Conservation (phyloP, 1,140 invertebrate genomes). For the Cecropterus lyciades region DNA sequence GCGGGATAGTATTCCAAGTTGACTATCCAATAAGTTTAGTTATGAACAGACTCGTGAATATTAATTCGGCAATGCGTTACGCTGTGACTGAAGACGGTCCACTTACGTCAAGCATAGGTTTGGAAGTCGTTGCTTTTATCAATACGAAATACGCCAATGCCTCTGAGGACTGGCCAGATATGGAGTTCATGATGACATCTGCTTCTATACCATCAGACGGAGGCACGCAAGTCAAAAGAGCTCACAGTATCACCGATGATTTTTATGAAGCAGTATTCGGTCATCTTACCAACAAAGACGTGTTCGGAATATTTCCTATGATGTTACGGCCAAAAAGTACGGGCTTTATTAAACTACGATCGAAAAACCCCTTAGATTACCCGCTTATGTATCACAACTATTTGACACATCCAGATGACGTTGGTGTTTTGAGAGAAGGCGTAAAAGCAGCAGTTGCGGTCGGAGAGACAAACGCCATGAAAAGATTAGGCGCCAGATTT, state of each 20-base stretch:
- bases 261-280: slow-evolving; percentile 91
- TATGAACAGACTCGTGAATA: slow-evolving; percentile 90
- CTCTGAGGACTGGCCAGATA: slow-evolving; percentile 94
- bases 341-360: slow-evolving; percentile 90
- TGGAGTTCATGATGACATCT: slow-evolving; percentile 95
- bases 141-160: slow-evolving; percentile 94
- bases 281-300: slow-evolving; percentile 89
- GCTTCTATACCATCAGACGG: slow-evolving; percentile 91
- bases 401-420: slow-evolving; percentile 92
- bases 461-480: slow-evolving; percentile 89
- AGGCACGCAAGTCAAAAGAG: slow-evolving; percentile 89
- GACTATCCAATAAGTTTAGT: slow-evolving; percentile 91
- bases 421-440: slow-evolving; percentile 91
- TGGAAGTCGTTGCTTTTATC: slow-evolving; percentile 94
- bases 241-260: slow-evolving; percentile 91
- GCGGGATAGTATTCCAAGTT: slow-evolving; percentile 91
- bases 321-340: slow-evolving; percentile 93
- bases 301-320: slow-evolving; percentile 93
- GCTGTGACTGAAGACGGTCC: slow-evolving; percentile 92
- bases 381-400: slow-evolving; percentile 96
- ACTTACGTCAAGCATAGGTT: slow-evolving; percentile 91
- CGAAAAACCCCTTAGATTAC: slow-evolving; percentile 92
- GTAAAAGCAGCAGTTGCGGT: slow-evolving; percentile 93
- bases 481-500: slow-evolving; percentile 89
- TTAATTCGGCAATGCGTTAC: slow-evolving; percentile 91